Evolutionary conservation across 2,797 vertebrate genomes (phyloP), one percentile per base, ranked within the genome.

Genomic region (Semaprochilodus insignis): DNA sequence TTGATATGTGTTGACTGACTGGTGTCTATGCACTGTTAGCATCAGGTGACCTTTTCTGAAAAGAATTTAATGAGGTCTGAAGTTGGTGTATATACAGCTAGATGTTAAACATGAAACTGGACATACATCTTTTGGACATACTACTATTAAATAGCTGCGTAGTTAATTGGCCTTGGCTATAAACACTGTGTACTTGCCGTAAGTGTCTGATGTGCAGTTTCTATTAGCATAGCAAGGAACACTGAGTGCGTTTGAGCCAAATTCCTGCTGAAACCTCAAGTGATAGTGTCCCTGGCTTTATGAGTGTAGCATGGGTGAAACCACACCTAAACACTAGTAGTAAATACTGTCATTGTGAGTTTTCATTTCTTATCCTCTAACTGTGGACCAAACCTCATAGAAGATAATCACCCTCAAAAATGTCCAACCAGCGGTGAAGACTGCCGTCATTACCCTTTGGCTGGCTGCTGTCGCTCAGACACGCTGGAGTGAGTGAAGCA

Each of bases 351-450:
- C 74, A 84, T 75, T 77, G 66, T 70, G 59, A 81, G 27, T 36
- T 86, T 81, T 83, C 77, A 81, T 54, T 86, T 86, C 74, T 71
- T 62, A 84, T 84, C 31, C 73, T 82, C 77, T 71, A 78, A 78
- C 78, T 81, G n/a, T 23, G 80, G 44, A 77, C 77, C 77, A 84
- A 83, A 86, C 85, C 82, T 84, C 82, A 81, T 78, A 82, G 82
- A 81, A 70, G 73, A 83, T 76, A 67, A 83, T 83, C 75, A 21
- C 78, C 78, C 81, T 81, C 82, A 86, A 81, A 55, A 81, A 81
- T 84, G 82, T 81, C 76, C 59, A 59, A 27, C 27, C 52, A 66
- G 71, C 23, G 13, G 52, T 25, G 66, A 69, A 51, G 78, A 48
- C 40, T 34, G 54, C 59, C 78, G 55, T 19, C 74, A 25, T 75